Base-by-base conservation (phyloP, 1,140 invertebrate species). In the Acyrthosiphon pisum region DNA sequence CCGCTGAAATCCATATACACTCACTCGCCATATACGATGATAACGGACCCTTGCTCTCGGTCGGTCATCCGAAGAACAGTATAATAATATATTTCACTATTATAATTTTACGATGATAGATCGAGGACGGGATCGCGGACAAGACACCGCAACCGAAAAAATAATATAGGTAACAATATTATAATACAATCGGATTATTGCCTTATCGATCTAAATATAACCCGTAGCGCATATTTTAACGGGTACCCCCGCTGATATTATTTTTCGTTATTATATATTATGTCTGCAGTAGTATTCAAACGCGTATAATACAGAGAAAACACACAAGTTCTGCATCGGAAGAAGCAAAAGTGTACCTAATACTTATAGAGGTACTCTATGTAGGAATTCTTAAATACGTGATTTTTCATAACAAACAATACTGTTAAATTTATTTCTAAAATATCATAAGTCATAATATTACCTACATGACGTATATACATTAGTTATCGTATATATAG, bases 141-240 rank as follows among this genome's bases (percentile, higher is more conserved):
- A 37, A 56, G 50, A 56, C 46, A 87, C n/a, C 30, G 11, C 46
- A 48, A 88, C 22, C 0, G 46, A 87, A 1, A 11, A 46, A 46
- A 87, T n/a, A 68, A 68, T 60, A 60, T 41, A 41, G 41, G 3
- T 41, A 41, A 41, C 4, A 41, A 41, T 41, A 26, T 48, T 68
- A 68, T 76, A 76, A 76, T 89, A 53, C 46, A 89, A 89, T 89
- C 88, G 50, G 22, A 41, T 53, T 53, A 48, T 88, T 88, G 86
- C 86, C n/a, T 56, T 89, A 26, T 18, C 35, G 50, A 53, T 23
- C 50, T 56, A 9, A 89, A 89, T 56, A 22, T 53, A 30, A 89
- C 50, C 44, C 35, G 18, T 22, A 35, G 46, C 2, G 30, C 44
- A 35, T 48, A 48, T n/a, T 87, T 87, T 23, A 41, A 41, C 84